Percentiles rank a stretch among this genome's conserved stretches.
Conservation (phyloP, 2,888 invertebrate genomes). For the Agapetus fuscipes region DNA sequence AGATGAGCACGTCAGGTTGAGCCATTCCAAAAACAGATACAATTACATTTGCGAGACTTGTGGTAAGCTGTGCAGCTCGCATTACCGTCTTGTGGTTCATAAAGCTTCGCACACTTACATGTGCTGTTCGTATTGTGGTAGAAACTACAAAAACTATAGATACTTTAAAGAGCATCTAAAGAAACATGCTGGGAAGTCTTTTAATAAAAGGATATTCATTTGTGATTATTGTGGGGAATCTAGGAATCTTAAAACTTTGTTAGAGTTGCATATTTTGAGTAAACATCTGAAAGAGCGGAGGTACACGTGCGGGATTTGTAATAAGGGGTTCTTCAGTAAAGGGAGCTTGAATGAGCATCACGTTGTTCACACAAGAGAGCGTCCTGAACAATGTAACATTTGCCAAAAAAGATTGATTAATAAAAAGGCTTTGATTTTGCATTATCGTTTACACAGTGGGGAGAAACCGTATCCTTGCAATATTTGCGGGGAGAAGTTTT, state of each 20-base stretch:
- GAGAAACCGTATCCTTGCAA: slow-evolving; percentile 14
- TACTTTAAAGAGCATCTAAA: slow-evolving; percentile 17
- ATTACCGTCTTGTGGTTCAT: slow-evolving; percentile 10
- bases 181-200: slow-evolving; percentile 6
- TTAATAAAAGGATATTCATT: slow-evolving; percentile 10
- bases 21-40: slow-evolving; percentile 14
- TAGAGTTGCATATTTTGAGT: slow-evolving; percentile 18
- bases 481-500: slow-evolving; percentile 12
- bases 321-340: slow-evolving; percentile 17
- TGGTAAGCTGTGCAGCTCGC: slow-evolving; percentile 17
- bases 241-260: slow-evolving; percentile 10
- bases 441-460: slow-evolving; percentile 16
- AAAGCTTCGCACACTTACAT: slow-evolving; percentile 8
- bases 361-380: slow-evolving; percentile 12
- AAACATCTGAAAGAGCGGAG: slow-evolving; percentile 16
- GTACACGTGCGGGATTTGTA: slow-evolving; percentile 13
- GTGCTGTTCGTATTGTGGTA: slow-evolving; percentile 14
- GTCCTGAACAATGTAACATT: slow-evolving; percentile 10
- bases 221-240: slow-evolving; percentile 20
- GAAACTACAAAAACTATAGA: slow-evolving; percentile 15
- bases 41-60: slow-evolving; percentile 18
- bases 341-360: slow-evolving; percentile 17
- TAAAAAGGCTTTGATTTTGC: slow-evolving; percentile 13
- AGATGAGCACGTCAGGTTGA: slow-evolving; percentile 13
- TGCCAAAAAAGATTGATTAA: slow-evolving; percentile 12